Conservation (phyloP, 2,888 invertebrate species). For the Pyrocoelia pectoralis region DNA sequence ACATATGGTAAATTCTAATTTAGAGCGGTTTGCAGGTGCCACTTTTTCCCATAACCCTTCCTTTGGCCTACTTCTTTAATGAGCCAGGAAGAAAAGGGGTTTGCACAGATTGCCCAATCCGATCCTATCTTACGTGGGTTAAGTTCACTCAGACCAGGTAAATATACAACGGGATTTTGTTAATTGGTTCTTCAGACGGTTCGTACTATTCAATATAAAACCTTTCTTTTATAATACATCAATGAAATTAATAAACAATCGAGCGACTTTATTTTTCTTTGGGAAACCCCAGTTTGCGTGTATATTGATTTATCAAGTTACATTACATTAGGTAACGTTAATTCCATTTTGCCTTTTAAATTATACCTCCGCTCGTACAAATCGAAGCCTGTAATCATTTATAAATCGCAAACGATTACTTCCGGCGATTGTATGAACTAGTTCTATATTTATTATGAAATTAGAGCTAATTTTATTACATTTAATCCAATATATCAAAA, state of each 20-base stretch:
- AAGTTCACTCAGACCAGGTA: conserved; percentile 35
- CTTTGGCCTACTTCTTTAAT: conserved; percentile 35
- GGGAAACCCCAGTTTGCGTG: conserved; percentile 10
- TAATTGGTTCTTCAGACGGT: conserved; percentile 39
- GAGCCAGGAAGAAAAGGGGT: conserved; percentile 35
- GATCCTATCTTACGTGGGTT: conserved; percentile 23
- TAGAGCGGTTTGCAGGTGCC: conserved; percentile 44
- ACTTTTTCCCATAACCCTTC: conserved; percentile 43
- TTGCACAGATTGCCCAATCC: conserved; percentile 35
- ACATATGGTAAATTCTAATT: conserved; percentile 42
- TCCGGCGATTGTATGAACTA: conserved; percentile 7
- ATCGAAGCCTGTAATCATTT: conserved; percentile 29
- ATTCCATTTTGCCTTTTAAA: conserved; percentile 25
- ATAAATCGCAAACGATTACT: conserved; percentile 33
- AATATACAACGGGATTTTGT: conserved; percentile 41
- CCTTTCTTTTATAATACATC: conserved; percentile 10
- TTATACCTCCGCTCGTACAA: conserved; percentile 20
- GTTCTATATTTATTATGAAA: conserved; percentile 13
- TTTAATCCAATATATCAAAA: neutral
- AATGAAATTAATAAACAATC: neutral
- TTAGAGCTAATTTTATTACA: conserved; percentile 3
- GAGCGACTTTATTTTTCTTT: neutral
- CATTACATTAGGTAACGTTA: conserved; percentile 23
- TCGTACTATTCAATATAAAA: conserved; percentile 17
- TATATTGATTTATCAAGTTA: conserved; percentile 30